Percentiles rank a stretch among this genome's conserved stretches.
These are phyloP conservation scores for Amphiprion ocellaris DNA, from an alignment of 2,113 vertebrate genomes.

Conservation along the genomic window DNA sequence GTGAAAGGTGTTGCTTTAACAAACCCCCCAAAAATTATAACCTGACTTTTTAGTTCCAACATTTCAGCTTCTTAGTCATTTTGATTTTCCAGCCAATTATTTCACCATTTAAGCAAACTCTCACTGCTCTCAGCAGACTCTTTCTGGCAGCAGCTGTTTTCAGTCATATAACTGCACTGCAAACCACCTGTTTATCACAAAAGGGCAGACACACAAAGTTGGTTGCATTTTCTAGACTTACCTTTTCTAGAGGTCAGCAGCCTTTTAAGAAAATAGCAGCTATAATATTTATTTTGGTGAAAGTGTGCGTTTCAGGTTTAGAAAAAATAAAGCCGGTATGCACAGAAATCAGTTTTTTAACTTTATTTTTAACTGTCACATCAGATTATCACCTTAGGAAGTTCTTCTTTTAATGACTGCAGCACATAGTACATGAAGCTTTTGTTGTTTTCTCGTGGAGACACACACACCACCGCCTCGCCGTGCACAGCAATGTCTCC, in stretches of 20 bases:
- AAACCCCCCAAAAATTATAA: no score
- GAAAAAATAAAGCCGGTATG: no score
- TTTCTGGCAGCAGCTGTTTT: neutral
- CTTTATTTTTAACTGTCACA: no score
- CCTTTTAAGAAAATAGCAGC: no score
- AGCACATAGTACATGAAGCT: slow-evolving; percentile 99
- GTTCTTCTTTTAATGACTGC: slow-evolving; percentile 93
- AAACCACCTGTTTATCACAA: neutral
- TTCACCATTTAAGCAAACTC: neutral
- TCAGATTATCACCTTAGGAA: slow-evolving; percentile 90
- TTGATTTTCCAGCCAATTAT: no score
- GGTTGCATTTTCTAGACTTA: no score
- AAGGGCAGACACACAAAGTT: neutral
- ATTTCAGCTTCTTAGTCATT: neutral
- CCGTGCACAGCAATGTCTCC: slow-evolving; percentile 95
- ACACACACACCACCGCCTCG: slow-evolving; percentile 96
- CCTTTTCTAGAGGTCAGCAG: no score
- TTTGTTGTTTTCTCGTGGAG: slow-evolving; percentile 95
- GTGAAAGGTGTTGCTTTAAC: no score
- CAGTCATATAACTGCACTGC: neutral
- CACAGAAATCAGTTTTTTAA: no score
- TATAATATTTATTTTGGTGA: no score
- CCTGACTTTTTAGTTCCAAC: no score
- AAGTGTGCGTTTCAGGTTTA: no score
- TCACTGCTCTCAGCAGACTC: neutral